Evolutionary conservation across 2,113 vertebrate species (phyloP).

Genomic region (Eublepharis macularius): DNA sequence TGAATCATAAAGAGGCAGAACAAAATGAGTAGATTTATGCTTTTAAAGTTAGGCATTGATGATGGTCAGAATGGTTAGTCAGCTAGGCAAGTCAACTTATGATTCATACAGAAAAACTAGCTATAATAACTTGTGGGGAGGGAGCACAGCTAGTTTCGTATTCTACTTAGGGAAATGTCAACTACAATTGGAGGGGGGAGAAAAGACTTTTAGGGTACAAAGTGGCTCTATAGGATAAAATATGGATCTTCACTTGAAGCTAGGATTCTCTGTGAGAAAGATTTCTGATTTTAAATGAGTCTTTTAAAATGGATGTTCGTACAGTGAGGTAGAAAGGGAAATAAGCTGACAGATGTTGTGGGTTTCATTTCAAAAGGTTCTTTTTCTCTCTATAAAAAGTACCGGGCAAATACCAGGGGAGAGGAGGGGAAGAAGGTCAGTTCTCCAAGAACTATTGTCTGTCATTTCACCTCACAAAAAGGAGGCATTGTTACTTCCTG

Average conservation of each 20-base stretch:
- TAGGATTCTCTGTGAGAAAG: background rate
- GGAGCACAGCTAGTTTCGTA: constrained; percentile 17
- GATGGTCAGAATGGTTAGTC: constrained; percentile 46
- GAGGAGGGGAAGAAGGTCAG: background rate
- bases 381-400: background rate
- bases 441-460: background rate
- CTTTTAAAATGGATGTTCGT: background rate
- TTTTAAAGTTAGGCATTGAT: constrained; percentile 38
- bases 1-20: constrained; percentile 65
- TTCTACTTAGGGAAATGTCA: background rate
- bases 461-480: background rate
- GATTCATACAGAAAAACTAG: constrained; percentile 42
- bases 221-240: background rate
- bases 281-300: background rate
- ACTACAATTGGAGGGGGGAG: background rate
- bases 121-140: constrained; percentile 22
- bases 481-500: constrained; percentile 2
- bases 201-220: background rate
- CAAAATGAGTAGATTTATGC: constrained; percentile 62
- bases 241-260: background rate
- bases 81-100: constrained; percentile 42
- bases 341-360: background rate
- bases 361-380: background rate
- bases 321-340: background rate
- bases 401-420: background rate